phyloP scores from a whole-genome alignment of 2,888 invertebrate species.

The Polia nebulosa region DNA sequence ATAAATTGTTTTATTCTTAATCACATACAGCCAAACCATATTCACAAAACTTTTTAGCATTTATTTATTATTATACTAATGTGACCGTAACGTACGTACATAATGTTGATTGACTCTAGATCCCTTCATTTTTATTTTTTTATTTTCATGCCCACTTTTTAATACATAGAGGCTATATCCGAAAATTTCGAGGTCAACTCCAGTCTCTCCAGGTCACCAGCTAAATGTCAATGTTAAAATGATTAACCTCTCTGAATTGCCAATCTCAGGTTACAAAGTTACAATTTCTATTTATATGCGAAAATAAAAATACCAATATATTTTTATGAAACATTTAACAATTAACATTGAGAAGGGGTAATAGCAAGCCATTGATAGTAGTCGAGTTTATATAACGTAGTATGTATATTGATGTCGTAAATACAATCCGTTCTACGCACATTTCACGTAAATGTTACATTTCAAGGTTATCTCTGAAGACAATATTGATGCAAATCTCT shows the following conservation, averaged over 20 bases:
- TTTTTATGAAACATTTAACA: conserved; percentile 24
- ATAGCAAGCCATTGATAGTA: not conserved
- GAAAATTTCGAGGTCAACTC: not conserved
- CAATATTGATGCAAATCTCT: conserved; percentile 27
- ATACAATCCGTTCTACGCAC: conserved; percentile 1
- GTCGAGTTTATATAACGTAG: conserved; percentile 5
- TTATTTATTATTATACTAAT: conserved; percentile 1
- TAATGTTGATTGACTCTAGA: not conserved
- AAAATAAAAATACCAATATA: conserved; percentile 63
- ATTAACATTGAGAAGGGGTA: conserved; percentile 37
- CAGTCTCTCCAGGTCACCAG: not conserved
- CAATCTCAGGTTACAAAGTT: conserved; percentile 9
- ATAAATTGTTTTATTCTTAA: not conserved
- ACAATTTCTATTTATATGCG: conserved; percentile 37
- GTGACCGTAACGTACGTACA: not conserved
- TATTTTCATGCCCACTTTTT: not conserved
- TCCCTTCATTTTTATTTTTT: not conserved
- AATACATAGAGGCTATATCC: not conserved
- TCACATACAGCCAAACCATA: conserved; percentile 10
- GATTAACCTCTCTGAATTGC: not conserved
- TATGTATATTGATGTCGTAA: conserved; percentile 1
- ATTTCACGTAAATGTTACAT: conserved; percentile 5
- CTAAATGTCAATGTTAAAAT: conserved; percentile 23
- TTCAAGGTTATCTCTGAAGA: conserved; percentile 21
- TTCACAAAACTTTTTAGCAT: conserved; percentile 6